Evolutionary conservation across 92 coral and sea anemone genomes (phyloP), one percentile per base, ranked within the genome.

Genomic region (Plumapathes pennacea): DNA sequence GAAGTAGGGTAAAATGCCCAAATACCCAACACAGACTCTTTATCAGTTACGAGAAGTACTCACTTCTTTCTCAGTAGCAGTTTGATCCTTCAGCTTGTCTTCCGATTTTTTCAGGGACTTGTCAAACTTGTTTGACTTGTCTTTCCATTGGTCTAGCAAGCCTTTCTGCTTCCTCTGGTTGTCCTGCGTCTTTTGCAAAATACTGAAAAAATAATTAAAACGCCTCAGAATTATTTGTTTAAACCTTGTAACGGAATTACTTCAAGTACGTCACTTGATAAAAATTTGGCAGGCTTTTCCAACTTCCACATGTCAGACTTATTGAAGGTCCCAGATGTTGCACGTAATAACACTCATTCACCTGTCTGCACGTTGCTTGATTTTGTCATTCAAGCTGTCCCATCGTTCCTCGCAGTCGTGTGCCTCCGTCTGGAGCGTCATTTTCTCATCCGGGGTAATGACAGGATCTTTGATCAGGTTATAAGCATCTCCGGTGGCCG

Each of bases 401-500:
- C 96, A 87, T 30, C 73, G 75, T 21, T 68, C 54, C 48, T 87
- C 86, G 57, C 96, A 87, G 22, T 87, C 74, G 27, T 77, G 80
- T 1, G 86, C 76, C 18, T 71, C 85, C 29, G 62, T 39, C 39
- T 58, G 80, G 31, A 87, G 80, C 32, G 57, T 73, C 36, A 67
- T 77, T 32, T 71, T 77, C 64, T 83, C 72, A 25, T 77, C 90
- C 6, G 34, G 37, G 10, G 96, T 61, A n/a, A 87, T 67, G n/a
- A 72, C 67, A n/a, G 86, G 76, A 41, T 87, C 86, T 19, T 78
- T 72, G 4, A 80, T 67, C 26, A 87, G 54, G 14, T 34, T 67
- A 54, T 64, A 46, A 2, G 86, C 89, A 23, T 72, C 53, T 33
- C 83, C 78, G 14, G 81, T 77, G 52, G 52, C 61, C 33, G 47